Evolutionary conservation across 2,113 vertebrate genomes (phyloP).

Genomic region (Eidolon helvum): DNA sequence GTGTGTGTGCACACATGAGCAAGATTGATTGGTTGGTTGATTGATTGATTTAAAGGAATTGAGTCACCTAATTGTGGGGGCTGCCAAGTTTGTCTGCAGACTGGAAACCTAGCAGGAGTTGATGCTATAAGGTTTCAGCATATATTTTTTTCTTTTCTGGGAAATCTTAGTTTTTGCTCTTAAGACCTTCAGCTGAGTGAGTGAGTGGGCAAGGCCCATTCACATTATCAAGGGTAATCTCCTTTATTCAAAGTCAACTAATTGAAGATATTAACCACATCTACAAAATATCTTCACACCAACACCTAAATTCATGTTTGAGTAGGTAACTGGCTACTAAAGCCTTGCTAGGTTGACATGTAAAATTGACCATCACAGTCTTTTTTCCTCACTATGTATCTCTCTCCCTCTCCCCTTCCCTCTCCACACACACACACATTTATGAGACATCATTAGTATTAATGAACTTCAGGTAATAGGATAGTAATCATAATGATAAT

Average conservation of each 20-base stretch:
- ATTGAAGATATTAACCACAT: neutral
- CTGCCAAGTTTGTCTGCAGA: neutral
- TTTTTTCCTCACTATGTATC: neutral
- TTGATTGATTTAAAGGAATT: neutral
- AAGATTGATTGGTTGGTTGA: neutral
- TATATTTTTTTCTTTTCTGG: neutral
- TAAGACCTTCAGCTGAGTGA: neutral
- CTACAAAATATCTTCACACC: neutral
- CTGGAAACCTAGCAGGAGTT: neutral
- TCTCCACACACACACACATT: neutral
- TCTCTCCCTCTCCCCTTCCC: neutral
- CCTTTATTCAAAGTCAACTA: neutral
- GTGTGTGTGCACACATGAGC: too few relatives aligned
- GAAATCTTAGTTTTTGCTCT: neutral
- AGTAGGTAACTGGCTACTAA: neutral
- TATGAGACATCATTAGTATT: neutral
- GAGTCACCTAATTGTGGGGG: neutral
- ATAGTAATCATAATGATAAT: neutral
- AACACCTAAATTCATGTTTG: neutral
- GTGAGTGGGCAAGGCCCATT: neutral
- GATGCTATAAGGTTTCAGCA: neutral
- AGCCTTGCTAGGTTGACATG: neutral
- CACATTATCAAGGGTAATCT: neutral
- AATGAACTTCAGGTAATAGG: neutral
- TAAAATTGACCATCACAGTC: neutral